Evolutionary conservation across 2,888 invertebrate species (phyloP).

Genomic region (Scaptomyza flava): DNA sequence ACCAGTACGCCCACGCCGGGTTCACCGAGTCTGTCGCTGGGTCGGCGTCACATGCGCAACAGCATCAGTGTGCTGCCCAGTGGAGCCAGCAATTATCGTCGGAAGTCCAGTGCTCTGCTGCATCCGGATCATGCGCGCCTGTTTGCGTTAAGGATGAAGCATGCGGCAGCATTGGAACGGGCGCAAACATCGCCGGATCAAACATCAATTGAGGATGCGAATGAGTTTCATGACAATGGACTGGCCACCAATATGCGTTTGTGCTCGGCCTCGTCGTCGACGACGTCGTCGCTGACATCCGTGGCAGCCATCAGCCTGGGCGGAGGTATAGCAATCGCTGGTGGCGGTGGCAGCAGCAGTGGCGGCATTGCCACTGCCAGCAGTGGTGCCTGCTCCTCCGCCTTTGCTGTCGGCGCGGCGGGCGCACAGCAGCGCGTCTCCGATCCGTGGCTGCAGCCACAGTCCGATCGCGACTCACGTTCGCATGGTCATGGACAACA

Average conservation of each 20-base stretch:
- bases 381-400: constrained; percentile 81
- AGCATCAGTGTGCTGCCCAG: constrained; percentile 73
- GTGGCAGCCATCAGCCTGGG: constrained; percentile 84
- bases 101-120: constrained; percentile 87
- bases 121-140: constrained; percentile 90
- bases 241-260: constrained; percentile 82
- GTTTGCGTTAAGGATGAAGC: constrained; percentile 85
- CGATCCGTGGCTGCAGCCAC: constrained; percentile 85
- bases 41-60: constrained; percentile 70
- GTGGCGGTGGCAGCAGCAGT: constrained; percentile 52
- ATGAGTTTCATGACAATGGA: constrained; percentile 85
- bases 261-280: constrained; percentile 86
- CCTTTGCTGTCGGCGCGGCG: constrained; percentile 85
- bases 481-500: constrained; percentile 81
- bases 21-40: constrained; percentile 83
- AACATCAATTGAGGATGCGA: constrained; percentile 84
- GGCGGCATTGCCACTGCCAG: constrained; percentile 85
- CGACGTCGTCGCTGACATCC: constrained; percentile 87
- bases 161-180: constrained; percentile 82
- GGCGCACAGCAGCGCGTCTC: constrained; percentile 83
- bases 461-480: constrained; percentile 83
- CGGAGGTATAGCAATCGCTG: constrained; percentile 67
- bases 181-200: constrained; percentile 83
- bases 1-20: constrained; percentile 83
- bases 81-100: constrained; percentile 79